phyloP scores from a whole-genome alignment of 2,888 invertebrate genomes.

The Tinea trinotella region DNA sequence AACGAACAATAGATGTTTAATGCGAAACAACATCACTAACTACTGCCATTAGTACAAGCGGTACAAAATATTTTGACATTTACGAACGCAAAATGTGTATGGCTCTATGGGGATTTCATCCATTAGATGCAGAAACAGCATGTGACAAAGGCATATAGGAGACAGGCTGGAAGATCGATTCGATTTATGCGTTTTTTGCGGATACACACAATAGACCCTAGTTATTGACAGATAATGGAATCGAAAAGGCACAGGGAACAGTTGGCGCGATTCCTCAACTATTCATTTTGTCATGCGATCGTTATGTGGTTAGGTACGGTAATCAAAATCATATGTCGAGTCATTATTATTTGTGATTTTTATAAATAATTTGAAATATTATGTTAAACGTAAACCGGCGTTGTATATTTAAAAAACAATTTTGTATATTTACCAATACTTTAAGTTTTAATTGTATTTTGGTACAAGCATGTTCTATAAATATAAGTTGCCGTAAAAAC shows the following conservation, averaged over 20 bases:
- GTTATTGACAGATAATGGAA: slow-evolving; percentile 66
- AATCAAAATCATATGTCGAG: slow-evolving; percentile 65
- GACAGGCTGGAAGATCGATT: slow-evolving; percentile 65
- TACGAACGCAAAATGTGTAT: slow-evolving; percentile 51
- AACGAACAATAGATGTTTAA: slow-evolving; percentile 55
- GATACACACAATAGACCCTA: slow-evolving; percentile 53
- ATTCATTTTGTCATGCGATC: slow-evolving; percentile 55
- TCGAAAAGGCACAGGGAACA: slow-evolving; percentile 43
- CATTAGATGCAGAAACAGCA: slow-evolving; percentile 40
- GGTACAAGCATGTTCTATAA: too few relatives aligned
- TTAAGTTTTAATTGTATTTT: too few relatives aligned
- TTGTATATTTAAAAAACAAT: too few relatives aligned
- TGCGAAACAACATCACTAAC: slow-evolving; percentile 31
- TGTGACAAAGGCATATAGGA: slow-evolving; percentile 48
- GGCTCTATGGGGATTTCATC: slow-evolving; percentile 53
- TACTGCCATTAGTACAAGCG: slow-evolving; percentile 57
- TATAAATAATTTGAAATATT: too few relatives aligned
- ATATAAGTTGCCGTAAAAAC: background rate
- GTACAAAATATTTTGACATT: slow-evolving; percentile 70
- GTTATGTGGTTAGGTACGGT: slow-evolving; percentile 67
- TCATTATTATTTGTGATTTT: slow-evolving; percentile 28
- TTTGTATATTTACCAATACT: too few relatives aligned
- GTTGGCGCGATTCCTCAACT: slow-evolving; percentile 48
- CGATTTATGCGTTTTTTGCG: slow-evolving; percentile 67
- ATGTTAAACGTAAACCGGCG: too few relatives aligned